These are phyloP conservation scores for Heliconius ismenius DNA, from an alignment of 2,888 invertebrate genomes.

Conservation along the genomic window DNA sequence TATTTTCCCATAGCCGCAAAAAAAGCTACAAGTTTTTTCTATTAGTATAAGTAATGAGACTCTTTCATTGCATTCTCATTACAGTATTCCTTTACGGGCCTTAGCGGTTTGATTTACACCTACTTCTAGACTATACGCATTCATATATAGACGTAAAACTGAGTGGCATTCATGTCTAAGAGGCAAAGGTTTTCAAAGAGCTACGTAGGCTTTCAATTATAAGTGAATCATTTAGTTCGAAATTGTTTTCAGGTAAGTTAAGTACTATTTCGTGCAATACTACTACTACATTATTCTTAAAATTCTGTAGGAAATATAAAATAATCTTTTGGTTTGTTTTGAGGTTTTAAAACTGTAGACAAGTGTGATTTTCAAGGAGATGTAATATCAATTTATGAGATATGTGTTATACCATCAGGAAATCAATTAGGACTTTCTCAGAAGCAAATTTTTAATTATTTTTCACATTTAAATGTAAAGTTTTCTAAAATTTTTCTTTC, in stretches of 20 bases:
- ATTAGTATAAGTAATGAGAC: not conserved
- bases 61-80: not conserved
- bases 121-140: not conserved
- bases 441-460: too few species aligned
- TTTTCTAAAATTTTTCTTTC: too few species aligned
- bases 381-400: not conserved
- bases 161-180: conserved; percentile 5
- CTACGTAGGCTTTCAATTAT: not conserved
- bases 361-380: not conserved
- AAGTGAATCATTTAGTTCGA: conserved; percentile 4
- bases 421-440: too few species aligned
- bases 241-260: not conserved
- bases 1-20: not conserved
- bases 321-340: not conserved
- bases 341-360: not conserved
- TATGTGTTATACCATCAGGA: not conserved
- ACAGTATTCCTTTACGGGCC: conserved; percentile 14
- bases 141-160: conserved; percentile 1
- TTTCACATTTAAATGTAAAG: too few species aligned
- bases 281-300: not conserved
- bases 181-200: conserved; percentile 15
- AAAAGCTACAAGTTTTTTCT: not conserved
- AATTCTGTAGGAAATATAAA: not conserved
- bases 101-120: conserved; percentile 6
- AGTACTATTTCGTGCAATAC: not conserved